Percentiles rank a stretch among this genome's conserved stretches.
Evolutionary conservation across 2,113 vertebrate species (phyloP).

Genomic region (Ceyx melanurus): DNA sequence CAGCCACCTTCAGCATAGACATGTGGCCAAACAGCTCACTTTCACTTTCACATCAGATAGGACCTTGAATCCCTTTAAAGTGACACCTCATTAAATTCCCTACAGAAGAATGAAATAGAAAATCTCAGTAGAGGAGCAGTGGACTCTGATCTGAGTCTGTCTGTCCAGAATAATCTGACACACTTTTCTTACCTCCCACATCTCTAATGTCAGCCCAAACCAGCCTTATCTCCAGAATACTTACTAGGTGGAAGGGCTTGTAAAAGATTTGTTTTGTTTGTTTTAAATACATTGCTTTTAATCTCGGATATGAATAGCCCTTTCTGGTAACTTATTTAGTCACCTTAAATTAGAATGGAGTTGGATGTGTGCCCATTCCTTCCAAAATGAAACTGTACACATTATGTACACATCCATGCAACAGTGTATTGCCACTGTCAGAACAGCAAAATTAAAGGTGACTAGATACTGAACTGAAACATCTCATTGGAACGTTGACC

Average conservation of each 20-base stretch:
- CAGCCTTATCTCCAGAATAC: background rate
- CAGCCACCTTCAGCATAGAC: background rate
- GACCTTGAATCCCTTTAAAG: background rate
- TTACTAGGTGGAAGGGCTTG: background rate
- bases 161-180: background rate
- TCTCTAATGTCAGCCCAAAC: background rate
- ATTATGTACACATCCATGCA: background rate
- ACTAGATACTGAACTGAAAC: background rate
- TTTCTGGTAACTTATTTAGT: background rate
- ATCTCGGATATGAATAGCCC: background rate
- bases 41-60: constrained; percentile 40
- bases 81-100: background rate
- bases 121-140: background rate
- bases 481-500: background rate
- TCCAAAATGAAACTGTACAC: background rate
- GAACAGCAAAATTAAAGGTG: background rate
- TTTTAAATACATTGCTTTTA: background rate
- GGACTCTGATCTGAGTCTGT: background rate
- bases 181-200: background rate
- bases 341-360: background rate
- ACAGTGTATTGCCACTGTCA: background rate
- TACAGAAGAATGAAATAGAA: background rate
- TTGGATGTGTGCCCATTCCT: background rate
- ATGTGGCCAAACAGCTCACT: constrained; percentile 5
- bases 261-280: background rate